These are phyloP conservation scores for Plecotus auritus DNA, from an alignment of 2,113 vertebrate genomes.

Conservation along the genomic window DNA sequence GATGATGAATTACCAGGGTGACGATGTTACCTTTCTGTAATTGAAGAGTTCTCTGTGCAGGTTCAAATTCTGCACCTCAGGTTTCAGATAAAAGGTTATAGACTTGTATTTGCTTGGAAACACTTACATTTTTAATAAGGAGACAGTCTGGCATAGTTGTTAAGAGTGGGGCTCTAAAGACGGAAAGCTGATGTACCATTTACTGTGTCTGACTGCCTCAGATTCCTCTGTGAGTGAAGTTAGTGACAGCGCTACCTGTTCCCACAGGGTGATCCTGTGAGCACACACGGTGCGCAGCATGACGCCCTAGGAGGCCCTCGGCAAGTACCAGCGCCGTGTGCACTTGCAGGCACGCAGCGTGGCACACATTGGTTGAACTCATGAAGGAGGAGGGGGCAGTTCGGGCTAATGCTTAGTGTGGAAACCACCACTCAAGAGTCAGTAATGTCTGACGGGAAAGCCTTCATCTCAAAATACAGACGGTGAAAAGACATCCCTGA, in stretches of 20 bases:
- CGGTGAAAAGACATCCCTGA: neutral
- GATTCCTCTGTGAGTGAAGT: neutral
- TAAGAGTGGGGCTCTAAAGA: neutral
- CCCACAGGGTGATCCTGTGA: neutral
- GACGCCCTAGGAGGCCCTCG: neutral
- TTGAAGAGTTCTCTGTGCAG: neutral
- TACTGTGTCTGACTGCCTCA: neutral
- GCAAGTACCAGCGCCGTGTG: rapidly evolving
- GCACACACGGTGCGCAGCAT: rapidly evolving
- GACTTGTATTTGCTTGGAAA: neutral
- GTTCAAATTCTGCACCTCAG: neutral
- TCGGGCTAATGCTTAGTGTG: neutral
- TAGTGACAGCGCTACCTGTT: no score
- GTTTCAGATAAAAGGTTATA: neutral
- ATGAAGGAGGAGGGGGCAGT: neutral
- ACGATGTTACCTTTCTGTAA: neutral
- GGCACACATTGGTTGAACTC: neutral
- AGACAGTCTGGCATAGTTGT: neutral
- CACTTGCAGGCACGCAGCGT: rapidly evolving
- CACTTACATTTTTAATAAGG: neutral
- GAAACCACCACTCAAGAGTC: neutral
- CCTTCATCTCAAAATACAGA: neutral
- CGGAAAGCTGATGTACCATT: neutral
- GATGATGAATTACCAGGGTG: neutral
- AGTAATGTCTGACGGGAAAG: neutral